Base-by-base conservation (phyloP, 2,113 vertebrate species). In the Amphiprion ocellaris region DNA sequence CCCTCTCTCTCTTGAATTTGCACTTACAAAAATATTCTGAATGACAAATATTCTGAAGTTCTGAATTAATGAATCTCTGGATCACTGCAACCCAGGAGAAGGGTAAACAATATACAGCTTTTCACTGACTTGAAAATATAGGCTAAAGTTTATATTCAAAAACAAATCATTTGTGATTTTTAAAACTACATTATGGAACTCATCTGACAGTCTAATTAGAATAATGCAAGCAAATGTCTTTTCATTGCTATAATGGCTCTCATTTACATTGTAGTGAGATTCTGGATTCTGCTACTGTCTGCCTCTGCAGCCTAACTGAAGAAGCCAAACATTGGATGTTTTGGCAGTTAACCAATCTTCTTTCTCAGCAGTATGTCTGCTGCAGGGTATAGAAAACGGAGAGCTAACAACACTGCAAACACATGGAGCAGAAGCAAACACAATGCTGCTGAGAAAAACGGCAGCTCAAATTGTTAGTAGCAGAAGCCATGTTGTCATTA, bases 161-260 rank as follows among this genome's bases (percentile, higher is more conserved):
- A 74, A 71, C 30, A 65, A 85, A 80, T 74, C 6, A 79, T 84
- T 87, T 82, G 21, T 49, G 52, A 10, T 83, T 85, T 74, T 41
- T 46, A 28, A 72, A 76, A 78, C 84, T 21, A 59, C 50, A 77
- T 82, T 68, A 77, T 30, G 24, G 47, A 50, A 39, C 49, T 70
- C 49, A 79, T 74, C 55, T 67, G 62, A 83, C 59, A 77, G 23
- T 67, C 55, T 79, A 87, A 91, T 90, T 85, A 84, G 50, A 85
- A 82, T 59, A 69, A 82, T 75, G 59, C 66, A 54, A 30, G 63
- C 47, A 77, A 74, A 74, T 71, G 74, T 71, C 54, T 84, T 80
- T 76, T 83, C 26, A 52, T 56, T 52, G 67, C 55, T 55, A 5
- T 82, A 74, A 74, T 66, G 55, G 53, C 55, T 55, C 62, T 81